Base-by-base conservation (phyloP, 2,797 vertebrate genomes). In the Poecile montanus region DNA sequence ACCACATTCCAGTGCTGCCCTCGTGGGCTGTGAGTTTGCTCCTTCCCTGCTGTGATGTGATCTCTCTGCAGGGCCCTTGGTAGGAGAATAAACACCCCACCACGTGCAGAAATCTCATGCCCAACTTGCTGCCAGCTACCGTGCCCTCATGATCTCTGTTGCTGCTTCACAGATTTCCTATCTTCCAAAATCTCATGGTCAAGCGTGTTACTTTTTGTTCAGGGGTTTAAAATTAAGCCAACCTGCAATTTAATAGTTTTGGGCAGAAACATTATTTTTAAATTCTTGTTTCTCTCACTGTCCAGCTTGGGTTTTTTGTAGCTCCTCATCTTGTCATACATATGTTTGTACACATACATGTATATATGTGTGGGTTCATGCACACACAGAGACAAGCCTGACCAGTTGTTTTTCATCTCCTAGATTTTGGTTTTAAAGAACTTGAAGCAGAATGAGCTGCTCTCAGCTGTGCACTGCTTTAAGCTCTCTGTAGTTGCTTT, bases 381-480 rank as follows among this genome's bases (percentile, higher is more conserved):
- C 42, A 44, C 63, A 51, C 54, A 44, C 13, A 62, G 15, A 68
- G 42, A 34, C 67, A 89, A 77, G 68, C 53, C 62, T 56, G 29
- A 87, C 47, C 63, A 50, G 78, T 56, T 85, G 25, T 11, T 90
- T 93, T 88, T 86, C 38, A 73, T 53, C 45, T 88, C 50, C 21
- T 29, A 65, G 67, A 54, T 47, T 66, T 85, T 91, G 30, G 32
- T 85, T 71, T 67, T 73, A 42, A 47, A 74, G 34, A 79, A 19
- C 45, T 51, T 13, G 22, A 81, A 81, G 45, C 1, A 4, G 48
- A 67, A 60, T 0, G 4, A 75, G 40, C 62, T 83, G 38, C 74
- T 92, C 60, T 82, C n/a, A 79, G n/a, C 44, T 53, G 40, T 76
- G 74, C 44, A 32, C 30, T 91, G 84, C 60, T 86, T 75, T 67